Base-by-base conservation (phyloP, 2,113 vertebrate genomes). In the Varanus komodoensis region DNA sequence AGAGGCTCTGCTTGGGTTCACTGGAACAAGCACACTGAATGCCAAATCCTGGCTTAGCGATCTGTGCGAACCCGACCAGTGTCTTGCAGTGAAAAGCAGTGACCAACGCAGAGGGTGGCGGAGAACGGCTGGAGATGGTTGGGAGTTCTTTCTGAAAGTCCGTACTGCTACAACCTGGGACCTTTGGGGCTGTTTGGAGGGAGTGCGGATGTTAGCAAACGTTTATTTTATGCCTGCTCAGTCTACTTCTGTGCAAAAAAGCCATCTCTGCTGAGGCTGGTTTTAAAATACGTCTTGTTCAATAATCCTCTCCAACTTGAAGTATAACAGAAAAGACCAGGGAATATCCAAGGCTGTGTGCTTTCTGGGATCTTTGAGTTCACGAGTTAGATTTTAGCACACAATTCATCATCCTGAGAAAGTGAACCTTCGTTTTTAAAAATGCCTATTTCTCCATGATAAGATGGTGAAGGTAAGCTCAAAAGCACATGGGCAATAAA, bases 231-330 rank as follows among this genome's bases (percentile, higher is more conserved):
- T 80, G 67, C 19, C 87, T 87, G 23, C 81, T 91, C 67, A 90
- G 12, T 83, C 57, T 82, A 29, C 2, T 50, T 52, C 89, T 95
- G 87, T 84, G 74, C 89, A 92, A 85, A 94, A 21, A 14, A 1
- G 21, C 77, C 73, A 71, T 21, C 54, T 79, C 48, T 84, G 88
- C 32, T 52, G 91, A 91, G 91, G 61, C 87, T 73, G 93, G 73
- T 81, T 86, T 57, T 38, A 54, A 89, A 87, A 52, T n/a, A 78
- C 87, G 0, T 54, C 1, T 64, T 0, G 0, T 86, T 94, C 91
- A 91, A 89, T 75, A 91, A 69, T 92, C 27, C 90, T 91, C 87
- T 0, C 75, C 84, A 94, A 95, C 67, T 89, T 88, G n/a, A 91
- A 84, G 89, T 80, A 74, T 86, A 4, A 79, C 6, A 82, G 4